phyloP scores from a whole-genome alignment of 2,888 invertebrate species.

The Cinara cedri region DNA sequence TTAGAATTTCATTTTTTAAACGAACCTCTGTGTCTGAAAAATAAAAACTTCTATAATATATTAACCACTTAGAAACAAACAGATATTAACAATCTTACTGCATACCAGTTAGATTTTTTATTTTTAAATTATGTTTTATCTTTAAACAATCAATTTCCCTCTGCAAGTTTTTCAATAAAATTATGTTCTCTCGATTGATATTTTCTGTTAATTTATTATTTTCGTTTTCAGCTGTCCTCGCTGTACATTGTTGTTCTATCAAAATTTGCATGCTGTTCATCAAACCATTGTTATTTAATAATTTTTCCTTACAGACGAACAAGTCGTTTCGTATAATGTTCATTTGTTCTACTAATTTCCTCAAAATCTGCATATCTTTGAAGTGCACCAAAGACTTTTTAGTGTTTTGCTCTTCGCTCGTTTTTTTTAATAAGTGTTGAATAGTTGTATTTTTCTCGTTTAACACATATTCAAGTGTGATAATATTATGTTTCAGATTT shows the following conservation, averaged over 20 bases:
- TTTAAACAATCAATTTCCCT: not conserved
- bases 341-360: constrained; percentile 20
- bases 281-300: not conserved
- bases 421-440: not conserved
- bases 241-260: not conserved
- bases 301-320: not conserved
- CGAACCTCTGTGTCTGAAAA: not conserved
- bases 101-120: not conserved
- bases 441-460: constrained; percentile 9
- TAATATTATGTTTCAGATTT: not conserved
- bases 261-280: not conserved
- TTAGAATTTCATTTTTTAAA: not conserved
- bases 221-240: not conserved
- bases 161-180: not conserved
- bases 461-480: not conserved
- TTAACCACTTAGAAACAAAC: too few species aligned
- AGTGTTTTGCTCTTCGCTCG: not conserved
- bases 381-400: not conserved
- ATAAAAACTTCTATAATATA: not conserved
- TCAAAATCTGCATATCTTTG: not conserved
- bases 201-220: not conserved
- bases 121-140: not conserved
- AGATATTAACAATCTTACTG: too few species aligned
- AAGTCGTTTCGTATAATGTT: not conserved
- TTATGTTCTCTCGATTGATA: not conserved